Evolutionary conservation across 1,140 invertebrate genomes (phyloP), one percentile per base, ranked within the genome.

Genomic region (Xylocopa sonorina): DNA sequence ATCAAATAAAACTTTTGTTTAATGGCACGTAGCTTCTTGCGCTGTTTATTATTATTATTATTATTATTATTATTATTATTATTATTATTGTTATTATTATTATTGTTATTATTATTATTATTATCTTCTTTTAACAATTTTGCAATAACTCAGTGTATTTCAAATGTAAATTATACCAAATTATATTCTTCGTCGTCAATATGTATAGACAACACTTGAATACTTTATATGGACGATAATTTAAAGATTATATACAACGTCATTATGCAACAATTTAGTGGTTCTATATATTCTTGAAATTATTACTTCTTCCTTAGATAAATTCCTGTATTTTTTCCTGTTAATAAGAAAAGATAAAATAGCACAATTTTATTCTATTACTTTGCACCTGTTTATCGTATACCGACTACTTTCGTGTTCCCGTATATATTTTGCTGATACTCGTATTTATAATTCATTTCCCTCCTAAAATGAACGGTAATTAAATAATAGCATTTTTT

Each of bases 361-460:
- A 12, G 48, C 60, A 38, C 34, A 34, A 75, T 16, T 63, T 74
- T 64, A 75, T 53, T 53, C 60, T 43, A 66, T 66, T 43, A 75
- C 32, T 55, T 66, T 75, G 60, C 72, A 43, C 14, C 34, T 32
- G 60, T 29, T 75, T 75, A 66, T 75, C 72, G 72, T 75, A 75
- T 75, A 75, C 62, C 62, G 53, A 66, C 72, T 75, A 75, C 72
- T 75, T 75, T 75, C 72, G 34, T 75, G 72, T 75, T 75, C 72
- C 72, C 72, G 48, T 75, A 41, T 66, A 27, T 75, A 75, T 66
- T 75, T 62, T 53, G 34, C 60, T 53, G 24, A 43, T 66, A 53
- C 14, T 64, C 27, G 16, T 75, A 53, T 18, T 66, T 63, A 9
- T 29, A 53, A 43, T 38, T 9, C 16, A 41, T 66, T 24, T 5